Base-by-base conservation (phyloP, 2,888 invertebrate species). In the Sphaerophoria taeniata region DNA sequence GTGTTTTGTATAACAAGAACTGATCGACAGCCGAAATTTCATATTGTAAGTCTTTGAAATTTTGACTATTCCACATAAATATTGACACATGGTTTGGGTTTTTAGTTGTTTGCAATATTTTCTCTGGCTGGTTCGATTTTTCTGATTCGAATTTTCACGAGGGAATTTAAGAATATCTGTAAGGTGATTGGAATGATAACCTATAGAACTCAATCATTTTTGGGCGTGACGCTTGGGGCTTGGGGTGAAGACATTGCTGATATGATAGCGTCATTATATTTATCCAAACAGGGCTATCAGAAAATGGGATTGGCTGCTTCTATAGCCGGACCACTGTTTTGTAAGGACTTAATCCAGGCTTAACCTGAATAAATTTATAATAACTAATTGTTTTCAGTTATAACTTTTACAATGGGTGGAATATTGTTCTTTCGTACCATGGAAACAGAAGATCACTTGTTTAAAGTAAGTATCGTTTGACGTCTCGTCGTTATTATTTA, bases 261-360 rank as follows among this genome's bases (percentile, higher is more conserved):
- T 74, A 67, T 90, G 39, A 93, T 95, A 84, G 93, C 95, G 1
- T 94, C 95, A 89, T 89, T 94, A 0, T 90, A 94, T 6, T 93
- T 95, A 88, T 95, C 95, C 0, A 91, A 92, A 69, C 93, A 93
- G 88, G 95, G 95, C 2, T 94, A 93, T 89, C 94, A 95, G 0
- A 92, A 93, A 77, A 95, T 95, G 94, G 95, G 94, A 0, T 94
- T 94, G 88, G 93, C 95, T 0, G 95, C 95, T 0, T 95, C 95
- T 79, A 94, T 94, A 89, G 95, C 95, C 16, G 95, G 95, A 6
- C 95, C 95, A 1, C 91, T 95, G 75, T 94, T 95, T 88, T 95
- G 94, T 94, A 92, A 88, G 80, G 79, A 47, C n/a, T n/a, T 24
- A 24, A 24, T 24, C 24, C 2, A 1, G 24, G 1, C 24, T 24